Base-by-base conservation (phyloP, 2,797 vertebrate species). In the Varecia variegata region DNA sequence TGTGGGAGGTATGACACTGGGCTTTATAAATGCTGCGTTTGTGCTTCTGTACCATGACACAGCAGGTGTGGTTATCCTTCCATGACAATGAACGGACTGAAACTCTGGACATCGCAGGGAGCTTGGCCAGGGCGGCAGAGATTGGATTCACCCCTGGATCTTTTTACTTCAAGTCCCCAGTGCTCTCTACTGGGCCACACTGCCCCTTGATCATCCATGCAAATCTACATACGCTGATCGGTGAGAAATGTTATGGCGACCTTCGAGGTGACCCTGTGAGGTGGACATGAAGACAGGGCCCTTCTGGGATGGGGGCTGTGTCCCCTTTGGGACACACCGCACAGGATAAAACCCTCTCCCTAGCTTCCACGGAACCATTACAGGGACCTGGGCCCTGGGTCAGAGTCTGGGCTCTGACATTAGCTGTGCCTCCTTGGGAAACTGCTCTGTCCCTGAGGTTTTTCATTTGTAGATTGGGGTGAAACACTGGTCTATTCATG, bases 41-140 rank as follows among this genome's bases (percentile, higher is more conserved):
- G 52, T 30, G 13, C 21, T 25, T 50, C 17, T 74, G 35, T 8
- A 32, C 21, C 32, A 45, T 5, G 4, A 35, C 25, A 11, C 21
- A 3, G 14, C 40, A 43, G 35, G 2, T 14, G 20, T 62, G 50
- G 62, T 15, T 3, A 67, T 40, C n/a, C 6, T 47, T 30, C 13
- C 7, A 1, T 5, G 14, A 47, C 0, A 8, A 15, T 2, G 14
- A 85, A 27, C 5, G 1, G 27, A 35, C 1, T 13, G 21, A 60
- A 27, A 82, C 15, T 17, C 14, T 58, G 54, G 27, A 93, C 30
- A 45, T 20, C 9, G 18, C 1, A 73, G 56, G 7, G 21, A 56
- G 12, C 40, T 93, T 47, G 14, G 50, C 12, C 17, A 23, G 4
- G 32, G 43, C 2, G 2, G 68, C 32, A 25, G 56, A 70, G 50